These are phyloP conservation scores for Drosophila bunnanda DNA, from an alignment of 2,888 invertebrate genomes.

Conservation along the genomic window DNA sequence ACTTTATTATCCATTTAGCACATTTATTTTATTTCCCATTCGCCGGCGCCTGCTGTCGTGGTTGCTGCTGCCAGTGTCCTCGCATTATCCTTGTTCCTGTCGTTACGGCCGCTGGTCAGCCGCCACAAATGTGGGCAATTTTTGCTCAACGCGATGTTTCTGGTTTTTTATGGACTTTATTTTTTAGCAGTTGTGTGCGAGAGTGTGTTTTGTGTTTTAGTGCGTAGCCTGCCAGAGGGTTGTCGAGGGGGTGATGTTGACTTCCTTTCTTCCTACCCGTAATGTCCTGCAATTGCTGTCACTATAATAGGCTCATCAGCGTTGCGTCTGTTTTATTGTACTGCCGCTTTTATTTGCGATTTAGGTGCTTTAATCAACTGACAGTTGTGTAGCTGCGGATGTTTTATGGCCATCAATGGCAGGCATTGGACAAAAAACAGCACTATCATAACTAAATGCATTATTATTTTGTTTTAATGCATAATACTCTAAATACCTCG, in stretches of 20 bases:
- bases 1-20: constrained; percentile 80
- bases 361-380: constrained; percentile 73
- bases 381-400: constrained; percentile 53
- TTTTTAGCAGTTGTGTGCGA: constrained; percentile 69
- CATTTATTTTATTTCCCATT: constrained; percentile 75
- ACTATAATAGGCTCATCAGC: constrained; percentile 76
- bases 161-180: constrained; percentile 63
- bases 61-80: constrained; percentile 30
- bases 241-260: constrained; percentile 38
- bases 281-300: constrained; percentile 54
- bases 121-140: constrained; percentile 65
- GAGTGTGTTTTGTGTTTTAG: constrained; percentile 62
- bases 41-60: constrained; percentile 34
- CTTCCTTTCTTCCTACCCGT: constrained; percentile 25
- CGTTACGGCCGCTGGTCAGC: constrained; percentile 66
- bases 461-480: not conserved
- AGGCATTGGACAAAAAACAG: constrained; percentile 22
- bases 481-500: not conserved
- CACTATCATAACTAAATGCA: not conserved
- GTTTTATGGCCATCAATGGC: constrained; percentile 55
- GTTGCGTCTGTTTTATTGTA: constrained; percentile 53
- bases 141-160: constrained; percentile 55
- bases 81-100: constrained; percentile 61
- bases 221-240: constrained; percentile 49
- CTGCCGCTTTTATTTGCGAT: constrained; percentile 48